These are phyloP conservation scores for Sander vitreus DNA, from an alignment of 2,113 vertebrate genomes.

Conservation along the genomic window DNA sequence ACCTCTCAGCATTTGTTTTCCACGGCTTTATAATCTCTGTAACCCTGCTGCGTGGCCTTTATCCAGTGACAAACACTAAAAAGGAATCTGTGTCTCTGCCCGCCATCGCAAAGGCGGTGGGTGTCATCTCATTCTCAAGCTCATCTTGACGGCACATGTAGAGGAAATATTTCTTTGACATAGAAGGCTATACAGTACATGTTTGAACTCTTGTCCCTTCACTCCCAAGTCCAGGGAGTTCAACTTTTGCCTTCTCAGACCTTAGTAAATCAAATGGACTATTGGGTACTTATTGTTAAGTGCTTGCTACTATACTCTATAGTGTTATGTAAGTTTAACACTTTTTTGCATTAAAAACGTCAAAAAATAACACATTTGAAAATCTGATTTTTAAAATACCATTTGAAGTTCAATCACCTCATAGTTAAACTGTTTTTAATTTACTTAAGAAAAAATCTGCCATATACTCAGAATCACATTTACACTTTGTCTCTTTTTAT, in stretches of 20 bases:
- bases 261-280: too few relatives aligned
- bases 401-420: background rate
- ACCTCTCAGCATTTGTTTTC: constrained; percentile 16
- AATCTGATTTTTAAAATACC: background rate
- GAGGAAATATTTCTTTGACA: constrained; percentile 59
- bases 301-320: background rate
- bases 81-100: constrained; percentile 24
- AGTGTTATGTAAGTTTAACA: background rate
- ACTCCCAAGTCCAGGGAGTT: constrained; percentile 27
- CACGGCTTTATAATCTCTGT: constrained; percentile 33
- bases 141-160: constrained; percentile 77
- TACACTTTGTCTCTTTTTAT: constrained; percentile 10
- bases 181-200: constrained; percentile 39
- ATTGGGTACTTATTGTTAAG: too few relatives aligned
- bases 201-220: constrained; percentile 33
- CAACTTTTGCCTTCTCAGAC: background rate
- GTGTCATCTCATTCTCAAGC: constrained; percentile 52
- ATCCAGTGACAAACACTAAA: constrained; percentile 19
- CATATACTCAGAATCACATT: background rate
- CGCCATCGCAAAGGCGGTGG: background rate
- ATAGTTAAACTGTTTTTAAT: background rate
- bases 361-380: background rate
- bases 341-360: background rate
- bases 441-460: background rate
- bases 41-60: constrained; percentile 5